Conservation (phyloP, 2,113 vertebrate genomes). For the Engraulis encrasicolus region DNA sequence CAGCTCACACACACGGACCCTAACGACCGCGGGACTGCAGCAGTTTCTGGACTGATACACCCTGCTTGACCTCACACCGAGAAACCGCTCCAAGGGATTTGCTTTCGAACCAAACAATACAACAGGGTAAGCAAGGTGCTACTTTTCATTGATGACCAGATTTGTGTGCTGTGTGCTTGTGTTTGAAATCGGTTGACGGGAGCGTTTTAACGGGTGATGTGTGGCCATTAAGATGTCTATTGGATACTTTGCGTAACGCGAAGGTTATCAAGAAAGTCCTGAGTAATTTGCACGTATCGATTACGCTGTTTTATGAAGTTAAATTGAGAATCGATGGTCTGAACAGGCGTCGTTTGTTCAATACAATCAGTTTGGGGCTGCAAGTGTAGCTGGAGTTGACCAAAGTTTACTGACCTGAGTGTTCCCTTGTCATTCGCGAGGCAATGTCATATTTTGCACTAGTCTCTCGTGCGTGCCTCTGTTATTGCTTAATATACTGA, state of each 20-base stretch:
- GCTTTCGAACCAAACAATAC: not conserved
- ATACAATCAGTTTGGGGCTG: not conserved
- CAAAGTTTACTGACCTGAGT: slow-evolving; percentile 6
- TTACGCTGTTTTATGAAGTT: not conserved
- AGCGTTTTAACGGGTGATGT: not conserved
- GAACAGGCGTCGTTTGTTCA: not conserved
- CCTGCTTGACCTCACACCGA: slow-evolving; percentile 2
- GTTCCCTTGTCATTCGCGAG: not conserved
- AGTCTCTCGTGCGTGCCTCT: not conserved
- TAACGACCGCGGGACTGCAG: slow-evolving; percentile 18
- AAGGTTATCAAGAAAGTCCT: not conserved
- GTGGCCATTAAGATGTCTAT: not conserved
- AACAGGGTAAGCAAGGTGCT: not conserved
- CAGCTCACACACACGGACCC: slow-evolving; percentile 20
- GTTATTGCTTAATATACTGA: too few relatives aligned
- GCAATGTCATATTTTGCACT: not conserved
- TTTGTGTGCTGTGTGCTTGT: not conserved
- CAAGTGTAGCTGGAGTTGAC: not conserved
- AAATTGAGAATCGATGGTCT: not conserved
- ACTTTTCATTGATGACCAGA: not conserved
- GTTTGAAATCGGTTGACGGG: not conserved
- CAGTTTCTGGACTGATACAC: slow-evolving; percentile 12
- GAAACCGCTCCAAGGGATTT: slow-evolving; percentile 12
- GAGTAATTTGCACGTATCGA: not conserved
- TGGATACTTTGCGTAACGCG: not conserved